Base-by-base conservation (phyloP, 2,888 invertebrate genomes). In the Pyralis farinalis region DNA sequence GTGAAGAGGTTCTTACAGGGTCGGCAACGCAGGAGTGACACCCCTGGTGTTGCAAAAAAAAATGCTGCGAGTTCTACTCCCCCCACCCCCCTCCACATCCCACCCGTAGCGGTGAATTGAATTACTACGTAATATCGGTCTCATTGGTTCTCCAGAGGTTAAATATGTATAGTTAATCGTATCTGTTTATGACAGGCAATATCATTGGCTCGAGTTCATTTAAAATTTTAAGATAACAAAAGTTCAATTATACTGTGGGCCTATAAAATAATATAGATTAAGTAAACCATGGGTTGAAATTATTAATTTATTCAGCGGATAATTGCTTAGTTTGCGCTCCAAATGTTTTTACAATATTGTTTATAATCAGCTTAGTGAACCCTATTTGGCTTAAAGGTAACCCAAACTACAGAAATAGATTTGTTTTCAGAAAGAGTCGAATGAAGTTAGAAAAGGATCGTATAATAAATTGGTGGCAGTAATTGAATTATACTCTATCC, bases 221-320 rank as follows among this genome's bases (percentile, higher is more conserved):
- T 31, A 31, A 29, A 8, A 21, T n/a, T n/a, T 20, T 11, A 22
- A 20, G 30, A 1, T 4, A 6, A 7, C 25, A 22, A 11, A 43
- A 32, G 6, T 39, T 34, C 11, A 27, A 41, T 43, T 40, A 33
- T 38, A 46, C 49, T 36, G 11, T 21, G 37, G 37, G 46, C 35
- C 41, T 31, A 43, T 43, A 41, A 49, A 49, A 46, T 49, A 42
- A 41, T 44, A 28, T 37, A 35, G 46, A 49, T 49, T 44, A 46
- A 42, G 31, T 37, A 43, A 49, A 46, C 34, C 35, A 35, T 34
- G 37, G 37, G 32, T 20, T 27, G 34, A 30, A 42, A 28, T 46
- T 27, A 12, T 34, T 37, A 42, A 42, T 42, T 42, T 42, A 42
- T 46, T 40, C 21, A 11, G 5, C 25, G 3, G 16, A 16, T 12